phyloP scores from a whole-genome alignment of 2,113 vertebrate species.

The Phodopus roborovskii region DNA sequence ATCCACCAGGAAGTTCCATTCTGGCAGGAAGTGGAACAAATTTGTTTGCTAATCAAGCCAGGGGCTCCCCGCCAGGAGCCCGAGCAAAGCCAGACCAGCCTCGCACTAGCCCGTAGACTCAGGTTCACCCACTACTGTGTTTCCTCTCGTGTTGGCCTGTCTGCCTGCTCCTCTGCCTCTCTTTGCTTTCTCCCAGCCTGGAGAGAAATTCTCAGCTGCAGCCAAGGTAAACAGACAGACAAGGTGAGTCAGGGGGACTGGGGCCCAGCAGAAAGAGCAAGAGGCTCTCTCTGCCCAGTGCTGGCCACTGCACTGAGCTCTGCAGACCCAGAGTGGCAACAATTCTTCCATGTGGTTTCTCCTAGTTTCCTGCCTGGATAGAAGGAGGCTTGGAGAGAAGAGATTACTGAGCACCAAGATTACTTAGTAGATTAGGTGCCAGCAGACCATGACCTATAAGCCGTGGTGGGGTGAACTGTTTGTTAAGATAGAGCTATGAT shows the following conservation, averaged over 20 bases:
- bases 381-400: neutral
- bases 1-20: conserved; percentile 65
- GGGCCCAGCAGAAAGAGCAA: neutral
- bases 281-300: neutral
- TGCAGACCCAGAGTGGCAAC: fast-evolving
- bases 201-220: neutral
- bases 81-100: conserved; percentile 53
- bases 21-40: conserved; percentile 76
- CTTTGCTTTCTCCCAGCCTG: neutral
- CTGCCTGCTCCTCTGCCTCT: neutral
- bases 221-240: neutral
- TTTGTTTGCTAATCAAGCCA: conserved; percentile 69
- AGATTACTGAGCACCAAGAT: neutral
- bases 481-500: neutral
- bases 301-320: neutral
- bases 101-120: neutral
- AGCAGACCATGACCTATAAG: neutral
- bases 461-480: neutral
- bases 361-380: neutral
- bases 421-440: neutral
- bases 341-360: neutral
- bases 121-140: neutral
- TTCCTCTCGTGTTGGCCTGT: neutral
- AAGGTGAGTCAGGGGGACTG: neutral
- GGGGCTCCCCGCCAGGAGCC: conserved; percentile 58